Base-by-base conservation (phyloP, 2,888 invertebrate genomes). In the Chesias legatella region DNA sequence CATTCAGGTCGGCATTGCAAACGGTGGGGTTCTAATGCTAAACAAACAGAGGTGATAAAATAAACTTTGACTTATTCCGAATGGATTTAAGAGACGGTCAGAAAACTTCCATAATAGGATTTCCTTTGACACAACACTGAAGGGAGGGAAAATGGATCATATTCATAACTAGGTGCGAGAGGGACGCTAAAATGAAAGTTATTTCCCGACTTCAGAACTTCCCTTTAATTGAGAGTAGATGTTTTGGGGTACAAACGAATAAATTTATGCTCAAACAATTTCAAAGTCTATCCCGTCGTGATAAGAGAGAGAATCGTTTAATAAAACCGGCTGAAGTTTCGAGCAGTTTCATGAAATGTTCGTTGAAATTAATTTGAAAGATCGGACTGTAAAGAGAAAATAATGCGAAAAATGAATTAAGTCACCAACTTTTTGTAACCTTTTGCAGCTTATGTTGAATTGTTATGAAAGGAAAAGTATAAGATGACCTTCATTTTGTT, bases 181-280 rank as follows among this genome's bases (percentile, higher is more conserved):
- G 40, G 40, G 46, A 37, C 39, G 25, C 43, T 55, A 44, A 52
- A 55, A 52, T 32, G 43, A 52, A 55, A 55, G 54, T 55, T 52
- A 31, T 41, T 17, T 34, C 10, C 35, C 41, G 47, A 51, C 53
- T 53, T 36, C 25, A 24, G 34, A 43, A 44, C 42, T 52, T 48
- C 31, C 33, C 46, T 46, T 44, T 50, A 54, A 52, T 55, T 48
- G 48, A 50, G 52, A 52, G 47, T 45, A 47, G 44, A 48, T 51
- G 43, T 45, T 28, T 38, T 36, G 33, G 36, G 24, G 10, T 20
- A 46, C 38, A 39, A 43, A 27, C 22, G 39, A 33, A 38, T 33
- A 26, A 33, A 10, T 27, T 21, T 22, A 7, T 7, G 24, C n/a
- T 7, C 1, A 27, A 10, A 17, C 34, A 23, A 42, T 26, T 29